Evolutionary conservation across 2,797 vertebrate genomes (phyloP), one percentile per base, ranked within the genome.

Genomic region (Ctenopoma kingsleyae): DNA sequence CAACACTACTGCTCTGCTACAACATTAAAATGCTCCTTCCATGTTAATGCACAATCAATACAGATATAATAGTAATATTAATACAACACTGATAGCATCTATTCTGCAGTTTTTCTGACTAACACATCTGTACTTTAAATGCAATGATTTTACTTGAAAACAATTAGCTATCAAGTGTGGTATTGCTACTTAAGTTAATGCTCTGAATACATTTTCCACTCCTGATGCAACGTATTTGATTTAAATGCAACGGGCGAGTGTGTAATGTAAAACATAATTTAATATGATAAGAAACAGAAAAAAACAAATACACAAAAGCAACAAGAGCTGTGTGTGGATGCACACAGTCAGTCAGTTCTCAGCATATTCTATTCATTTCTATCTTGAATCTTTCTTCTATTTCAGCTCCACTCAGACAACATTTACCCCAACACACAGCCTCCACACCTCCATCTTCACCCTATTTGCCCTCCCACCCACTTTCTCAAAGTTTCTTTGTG

Each of bases 391-490:
- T 70, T 56, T 16, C 4, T 5, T 13, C 5, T 30, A n/a, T 66
- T 60, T 59, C 48, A 48, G 27, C 59, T 50, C 12, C 19, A 46
- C 19, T 67, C 4, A 6, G 44, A 20, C 43, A 56, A 59, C 32
- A 30, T 65, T 71, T 63, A 59, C 60, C 13, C 43, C n/a, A 32
- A 27, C 10, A 20, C 8, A 13, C 19, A 44, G 43, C 25, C 62
- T 22, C 43, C 57, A 57, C 67, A 27, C 38, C 44, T 22, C 38
- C 20, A 8, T 65, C 35, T 22, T 60, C 59, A 56, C 62, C 74
- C 57, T 41, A 8, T 32, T 32, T 54, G 9, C 25, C 50, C 52
- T 54, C 62, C 16, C 44, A 36, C 32, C 4, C 16, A 12, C 32
- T 22, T 36, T 8, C 27, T 17, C 50, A 44, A 57, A 55, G 19